Evolutionary conservation across 2,113 vertebrate genomes (phyloP), one percentile per base, ranked within the genome.

Genomic region (Stigmatopora nigra): DNA sequence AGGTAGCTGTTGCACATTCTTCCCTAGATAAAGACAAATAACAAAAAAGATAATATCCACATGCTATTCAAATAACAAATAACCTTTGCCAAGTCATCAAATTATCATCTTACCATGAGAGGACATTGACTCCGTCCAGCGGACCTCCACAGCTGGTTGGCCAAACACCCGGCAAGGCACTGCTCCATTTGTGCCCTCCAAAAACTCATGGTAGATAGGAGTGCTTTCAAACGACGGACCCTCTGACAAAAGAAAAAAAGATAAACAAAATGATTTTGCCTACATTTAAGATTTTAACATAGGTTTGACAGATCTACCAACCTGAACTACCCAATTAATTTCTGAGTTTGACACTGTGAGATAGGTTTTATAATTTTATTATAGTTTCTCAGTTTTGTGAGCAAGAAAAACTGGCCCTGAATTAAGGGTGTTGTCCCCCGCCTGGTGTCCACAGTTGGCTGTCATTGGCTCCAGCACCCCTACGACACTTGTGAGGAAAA

Each of bases 191-290:
- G 64, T 68, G 15, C 87, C 90, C 38, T 80, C 72, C 65, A 90
- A 71, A 74, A 91, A 90, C 77, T 91, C 90, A 70, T 91, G 86
- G 69, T 88, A 88, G 31, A 4, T 61, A 7, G 9, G 14, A 14
- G 73, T 89, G 5, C 9, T 9, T 12, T 45, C 75, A 70, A 91
- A 90, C 3, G 70, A 82, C 12, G 77, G 85, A 19, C 61, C 70
- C 57, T 87, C 91, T 91, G 64, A 64, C 8, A 67, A 44, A 62
- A 31, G 0, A 73, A 7, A 0, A 0, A 12, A 56, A 9, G 55
- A 63, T 49, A 20, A 31, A 41, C 38, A 41, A 7, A 41, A 10
- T 16, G 41, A 36, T 48, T 67, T 57, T 69, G 1, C 62, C n/a
- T 31, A 31, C 19, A 58, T 22, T 9, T 22, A 20, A 20, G 8